phyloP scores from a whole-genome alignment of 2,888 invertebrate species.

The Cosmorhoe ocellata region DNA sequence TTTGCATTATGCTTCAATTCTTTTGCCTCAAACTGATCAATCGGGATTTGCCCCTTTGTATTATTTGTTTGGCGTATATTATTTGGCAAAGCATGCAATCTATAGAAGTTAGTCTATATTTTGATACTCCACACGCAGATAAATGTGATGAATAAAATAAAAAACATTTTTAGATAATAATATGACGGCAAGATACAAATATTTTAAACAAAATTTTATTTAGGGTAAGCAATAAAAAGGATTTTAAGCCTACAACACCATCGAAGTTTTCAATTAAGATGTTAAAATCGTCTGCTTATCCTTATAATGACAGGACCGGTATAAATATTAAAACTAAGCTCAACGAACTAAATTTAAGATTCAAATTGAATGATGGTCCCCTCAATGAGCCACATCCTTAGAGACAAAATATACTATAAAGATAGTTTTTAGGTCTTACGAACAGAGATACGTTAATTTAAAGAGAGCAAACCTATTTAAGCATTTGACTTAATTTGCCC shows the following conservation, averaged over 20 bases:
- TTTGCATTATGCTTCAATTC: no score
- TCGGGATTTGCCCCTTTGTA: no score
- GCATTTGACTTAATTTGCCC: no score
- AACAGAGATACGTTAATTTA: no score
- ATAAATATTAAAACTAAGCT: conserved; percentile 33
- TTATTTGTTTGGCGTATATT: no score
- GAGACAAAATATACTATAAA: not conserved
- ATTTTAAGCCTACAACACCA: conserved; percentile 21
- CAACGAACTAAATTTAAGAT: conserved; percentile 31
- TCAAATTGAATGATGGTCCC: conserved; percentile 33
- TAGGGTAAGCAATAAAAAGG: conserved; percentile 15
- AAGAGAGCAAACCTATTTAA: no score
- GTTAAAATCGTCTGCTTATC: conserved; percentile 28
- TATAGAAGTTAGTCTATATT: no score
- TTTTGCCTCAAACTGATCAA: no score
- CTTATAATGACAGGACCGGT: conserved; percentile 27
- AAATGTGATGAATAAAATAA: no score
- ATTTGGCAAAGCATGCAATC: no score
- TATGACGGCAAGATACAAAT: conserved; percentile 5
- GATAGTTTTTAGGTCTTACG: not conserved
- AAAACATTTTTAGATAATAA: no score
- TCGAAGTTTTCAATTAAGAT: conserved; percentile 27
- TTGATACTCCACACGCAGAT: no score
- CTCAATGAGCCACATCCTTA: not conserved
- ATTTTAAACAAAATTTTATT: conserved; percentile 14